Percentiles rank a stretch among this genome's conserved stretches.
Evolutionary conservation across 2,888 invertebrate genomes (phyloP).

Genomic region (Thyatira batis): DNA sequence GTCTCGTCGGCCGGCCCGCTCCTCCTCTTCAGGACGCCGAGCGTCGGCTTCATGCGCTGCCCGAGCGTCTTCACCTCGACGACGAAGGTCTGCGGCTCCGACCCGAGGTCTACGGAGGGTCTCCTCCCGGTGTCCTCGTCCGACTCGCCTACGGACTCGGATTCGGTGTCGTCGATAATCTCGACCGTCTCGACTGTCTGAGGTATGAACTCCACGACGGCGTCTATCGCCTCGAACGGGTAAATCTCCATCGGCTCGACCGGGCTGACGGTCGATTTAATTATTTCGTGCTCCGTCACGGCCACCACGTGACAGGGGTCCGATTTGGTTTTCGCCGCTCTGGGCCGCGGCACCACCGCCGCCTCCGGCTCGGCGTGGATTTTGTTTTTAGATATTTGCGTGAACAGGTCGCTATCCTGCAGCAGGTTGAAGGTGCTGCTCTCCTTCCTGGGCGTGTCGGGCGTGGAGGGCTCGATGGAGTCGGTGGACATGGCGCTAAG

Average conservation of each 20-base stretch:
- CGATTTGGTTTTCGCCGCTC: constrained; percentile 26
- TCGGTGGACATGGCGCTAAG: constrained; percentile 39
- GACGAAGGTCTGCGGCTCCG: constrained; percentile 67
- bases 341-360: constrained; percentile 16
- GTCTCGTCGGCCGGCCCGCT: constrained; percentile 37
- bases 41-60: constrained; percentile 64
- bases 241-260: constrained; percentile 68
- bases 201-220: constrained; percentile 78
- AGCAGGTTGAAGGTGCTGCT: constrained; percentile 85
- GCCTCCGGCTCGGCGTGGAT: constrained; percentile 34
- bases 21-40: constrained; percentile 59
- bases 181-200: constrained; percentile 80
- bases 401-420: constrained; percentile 86
- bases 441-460: constrained; percentile 70
- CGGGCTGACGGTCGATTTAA: constrained; percentile 82
- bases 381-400: constrained; percentile 84
- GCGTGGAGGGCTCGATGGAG: constrained; percentile 47
- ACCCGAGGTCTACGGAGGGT: constrained; percentile 47
- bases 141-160: constrained; percentile 43
- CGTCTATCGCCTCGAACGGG: constrained; percentile 78
- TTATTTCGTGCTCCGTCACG: constrained; percentile 86
- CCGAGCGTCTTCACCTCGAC: constrained; percentile 64
- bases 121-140: constrained; percentile 37
- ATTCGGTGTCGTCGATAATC: constrained; percentile 79
- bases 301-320: constrained; percentile 84